Evolutionary conservation across 92 coral and sea anemone species (phyloP), one percentile per base, ranked within the genome.

Genomic region (Micromussa lordhowensis): DNA sequence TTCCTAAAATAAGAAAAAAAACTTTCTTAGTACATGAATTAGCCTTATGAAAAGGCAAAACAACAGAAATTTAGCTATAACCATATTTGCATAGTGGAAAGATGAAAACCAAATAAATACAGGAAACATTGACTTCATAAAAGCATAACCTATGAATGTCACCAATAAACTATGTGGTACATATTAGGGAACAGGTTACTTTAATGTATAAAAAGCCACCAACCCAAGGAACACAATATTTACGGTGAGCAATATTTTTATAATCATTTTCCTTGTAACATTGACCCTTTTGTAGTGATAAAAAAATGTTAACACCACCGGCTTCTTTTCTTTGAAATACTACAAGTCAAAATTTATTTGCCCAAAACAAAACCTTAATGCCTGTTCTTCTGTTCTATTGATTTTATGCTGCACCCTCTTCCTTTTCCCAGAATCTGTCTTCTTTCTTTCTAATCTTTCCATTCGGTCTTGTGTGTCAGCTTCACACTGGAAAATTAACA

Each of bases 341-440:
- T 18, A 32, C 5, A 74, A 36, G n/a, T 75, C n/a, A 75, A 84
- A 19, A 32, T 22, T 36, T 30, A 1, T 30, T 48, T 24, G 0
- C 53, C 38, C 34, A 18, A n/a, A n/a, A n/a, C n/a, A 68, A 40
- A 48, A 82, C 86, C 86, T 82, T 64, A 59, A 5, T 61, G 29
- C 66, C 77, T 82, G 86, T 22, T 82, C 82, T 49, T 84, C 88
- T 84, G 88, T 72, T 34, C 68, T 73, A 38, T 84, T 59, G 38
- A 84, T 84, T 73, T 84, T n/a, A n/a, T n/a, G n/a, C n/a, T n/a
- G n/a, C n/a, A n/a, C n/a, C n/a, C n/a, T n/a, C n/a, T n/a, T n/a
- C 73, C 26, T 84, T 57, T 71, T 84, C 0, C 66, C 88, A 24
- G 30, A 81, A 2, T 31, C 81, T 10, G 68, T 74, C 68, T 63